Percentiles rank a stretch among this genome's conserved stretches.
Evolutionary conservation across 2,113 vertebrate species (phyloP).

Genomic region (Rhinogobius similis): DNA sequence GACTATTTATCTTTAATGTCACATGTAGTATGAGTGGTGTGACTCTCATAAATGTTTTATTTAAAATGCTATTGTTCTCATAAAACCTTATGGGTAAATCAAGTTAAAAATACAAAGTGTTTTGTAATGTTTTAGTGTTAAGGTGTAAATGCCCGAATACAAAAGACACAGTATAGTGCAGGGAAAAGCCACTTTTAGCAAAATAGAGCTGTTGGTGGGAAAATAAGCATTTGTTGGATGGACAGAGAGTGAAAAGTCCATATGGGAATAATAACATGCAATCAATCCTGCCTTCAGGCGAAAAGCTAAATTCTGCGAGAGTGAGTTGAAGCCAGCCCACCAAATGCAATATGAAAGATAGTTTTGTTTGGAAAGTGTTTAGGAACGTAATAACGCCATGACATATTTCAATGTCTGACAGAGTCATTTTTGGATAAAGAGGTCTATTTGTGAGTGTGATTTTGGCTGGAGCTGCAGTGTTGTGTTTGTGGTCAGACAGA

Average conservation of each 20-base stretch:
- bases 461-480: constrained; percentile 23
- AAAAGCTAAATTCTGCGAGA: neutral
- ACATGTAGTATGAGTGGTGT: neutral
- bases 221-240: neutral
- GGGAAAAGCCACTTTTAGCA: neutral
- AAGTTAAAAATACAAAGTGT: neutral
- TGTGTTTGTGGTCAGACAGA: constrained; percentile 41
- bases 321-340: neutral
- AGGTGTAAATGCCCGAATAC: constrained; percentile 10
- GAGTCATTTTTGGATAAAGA: constrained; percentile 2
- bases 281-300: neutral
- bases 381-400: neutral
- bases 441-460: constrained; percentile 5
- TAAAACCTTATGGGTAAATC: neutral
- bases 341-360: constrained; percentile 5
- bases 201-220: neutral
- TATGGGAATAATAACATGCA: neutral
- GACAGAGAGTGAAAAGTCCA: neutral
- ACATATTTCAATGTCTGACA: constrained; percentile 8
- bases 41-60: neutral
- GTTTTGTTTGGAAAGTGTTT: constrained; percentile 1
- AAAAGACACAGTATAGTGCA: constrained; percentile 1
- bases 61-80: neutral
- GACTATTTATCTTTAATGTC: neutral
- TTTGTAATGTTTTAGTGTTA: constrained; percentile 10